phyloP scores from a whole-genome alignment of 2,888 invertebrate species.

The Trachelus tabidus region DNA sequence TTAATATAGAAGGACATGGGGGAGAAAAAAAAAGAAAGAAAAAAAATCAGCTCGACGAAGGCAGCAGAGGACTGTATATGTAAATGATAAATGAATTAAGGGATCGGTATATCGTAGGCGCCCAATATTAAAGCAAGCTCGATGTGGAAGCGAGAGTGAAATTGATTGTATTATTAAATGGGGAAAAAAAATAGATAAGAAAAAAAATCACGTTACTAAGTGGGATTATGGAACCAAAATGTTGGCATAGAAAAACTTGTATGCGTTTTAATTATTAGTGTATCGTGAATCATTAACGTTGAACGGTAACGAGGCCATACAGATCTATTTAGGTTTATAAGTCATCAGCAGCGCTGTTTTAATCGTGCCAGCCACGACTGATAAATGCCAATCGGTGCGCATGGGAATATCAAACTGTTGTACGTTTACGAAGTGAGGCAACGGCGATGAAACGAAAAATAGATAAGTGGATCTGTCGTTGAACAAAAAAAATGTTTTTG shows the following conservation, averaged over 20 bases:
- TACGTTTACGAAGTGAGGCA: too few species aligned
- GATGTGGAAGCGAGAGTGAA: conserved; percentile 11
- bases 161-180: conserved; percentile 25
- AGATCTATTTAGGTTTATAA: conserved; percentile 45
- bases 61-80: not conserved
- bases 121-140: too few species aligned
- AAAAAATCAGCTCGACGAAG: conserved; percentile 3
- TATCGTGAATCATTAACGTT: conserved; percentile 37
- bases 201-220: conserved; percentile 35
- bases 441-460: too few species aligned
- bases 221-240: conserved; percentile 37
- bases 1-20: too few species aligned
- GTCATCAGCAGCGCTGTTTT: conserved; percentile 9
- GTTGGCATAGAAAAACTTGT: conserved; percentile 20
- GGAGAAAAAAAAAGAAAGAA: too few species aligned
- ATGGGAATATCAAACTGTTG: too few species aligned
- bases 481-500: too few species aligned
- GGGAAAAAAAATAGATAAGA: conserved; percentile 22
- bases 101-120: too few species aligned
- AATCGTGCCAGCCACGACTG: not conserved
- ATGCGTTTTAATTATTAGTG: conserved; percentile 31
- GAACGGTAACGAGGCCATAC: conserved; percentile 44
- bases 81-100: conserved; percentile 4
- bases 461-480: too few species aligned
- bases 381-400: too few species aligned